Base-by-base conservation (phyloP, 2,797 vertebrate genomes). In the Antrozous pallidus region DNA sequence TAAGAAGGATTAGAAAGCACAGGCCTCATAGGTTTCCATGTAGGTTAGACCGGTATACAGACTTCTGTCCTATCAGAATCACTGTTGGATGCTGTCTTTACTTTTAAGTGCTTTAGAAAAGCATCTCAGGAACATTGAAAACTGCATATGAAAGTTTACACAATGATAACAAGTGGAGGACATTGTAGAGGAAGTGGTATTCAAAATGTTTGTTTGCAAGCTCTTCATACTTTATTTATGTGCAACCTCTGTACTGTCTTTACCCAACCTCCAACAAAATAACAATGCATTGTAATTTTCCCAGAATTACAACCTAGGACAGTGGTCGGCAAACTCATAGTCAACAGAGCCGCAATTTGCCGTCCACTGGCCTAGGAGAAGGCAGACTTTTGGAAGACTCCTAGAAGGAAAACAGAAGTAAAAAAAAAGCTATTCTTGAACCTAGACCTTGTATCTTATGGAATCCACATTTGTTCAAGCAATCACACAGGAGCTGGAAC, bases 91-190 rank as follows among this genome's bases (percentile, higher is more conserved):
- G 33, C 87, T 86, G 24, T 20, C 42, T 78, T 73, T 82, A 74
- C 77, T 65, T 33, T 78, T 61, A 87, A 73, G 18, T 80, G 45
- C 45, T 74, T 95, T 94, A 88, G 58, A 18, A 91, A 90, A 63
- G 36, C 4, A 31, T 73, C 78, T 65, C 47, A 82, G 67, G n/a
- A 70, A 58, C 61, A 45, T 63, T 94, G 73, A 51, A 88, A 94
- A 90, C 8, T 49, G 14, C 26, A 3, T 31, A n/a, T 78, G 22
- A 3, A 70, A 63, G 9, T 73, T 94, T 80, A 73, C 69, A 45
- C 26, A 38, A 49, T 71, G 75, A 33, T 56, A 89, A 45, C 65
- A 75, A 91, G 91, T 11, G 5, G 33, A 95, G 47, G 90, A 47
- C 28, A 40, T 26, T 63, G 56, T 51, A 58, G 67, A 86, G 47